Evolutionary conservation across 2,888 invertebrate species (phyloP).

Genomic region (Ferrisia virgata): DNA sequence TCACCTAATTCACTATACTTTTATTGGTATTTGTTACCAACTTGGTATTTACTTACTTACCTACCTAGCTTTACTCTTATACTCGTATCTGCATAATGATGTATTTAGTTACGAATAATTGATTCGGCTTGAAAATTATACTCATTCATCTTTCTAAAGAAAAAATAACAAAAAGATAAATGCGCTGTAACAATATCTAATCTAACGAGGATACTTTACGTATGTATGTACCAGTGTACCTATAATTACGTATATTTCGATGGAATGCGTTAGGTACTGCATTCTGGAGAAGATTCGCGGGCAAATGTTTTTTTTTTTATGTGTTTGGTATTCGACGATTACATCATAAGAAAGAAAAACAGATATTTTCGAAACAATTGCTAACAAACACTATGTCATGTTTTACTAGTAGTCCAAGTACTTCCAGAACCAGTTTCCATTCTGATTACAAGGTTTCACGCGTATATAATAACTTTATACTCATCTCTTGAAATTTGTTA

Average conservation of each 20-base stretch:
- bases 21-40: no score
- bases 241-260: background rate
- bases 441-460: background rate
- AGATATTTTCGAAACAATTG: constrained; percentile 7
- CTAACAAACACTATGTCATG: background rate
- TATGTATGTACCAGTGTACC: no score
- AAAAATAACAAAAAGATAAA: no score
- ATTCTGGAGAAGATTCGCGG: background rate
- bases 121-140: no score
- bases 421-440: constrained; percentile 15
- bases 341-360: background rate
- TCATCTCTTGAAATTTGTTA: background rate
- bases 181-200: no score
- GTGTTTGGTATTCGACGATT: background rate
- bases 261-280: background rate
- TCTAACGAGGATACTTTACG: background rate
- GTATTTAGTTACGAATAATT: no score
- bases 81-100: no score
- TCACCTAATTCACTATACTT: background rate
- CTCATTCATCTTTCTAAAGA: no score
- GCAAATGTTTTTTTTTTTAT: constrained; percentile 5
- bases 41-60: no score
- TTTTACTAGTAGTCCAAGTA: constrained; percentile 24
- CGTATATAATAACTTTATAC: background rate
- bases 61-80: no score